Percentiles rank a stretch among this genome's conserved stretches.
Evolutionary conservation across 2,888 invertebrate genomes (phyloP).

Genomic region (Parasteatoda lunata): DNA sequence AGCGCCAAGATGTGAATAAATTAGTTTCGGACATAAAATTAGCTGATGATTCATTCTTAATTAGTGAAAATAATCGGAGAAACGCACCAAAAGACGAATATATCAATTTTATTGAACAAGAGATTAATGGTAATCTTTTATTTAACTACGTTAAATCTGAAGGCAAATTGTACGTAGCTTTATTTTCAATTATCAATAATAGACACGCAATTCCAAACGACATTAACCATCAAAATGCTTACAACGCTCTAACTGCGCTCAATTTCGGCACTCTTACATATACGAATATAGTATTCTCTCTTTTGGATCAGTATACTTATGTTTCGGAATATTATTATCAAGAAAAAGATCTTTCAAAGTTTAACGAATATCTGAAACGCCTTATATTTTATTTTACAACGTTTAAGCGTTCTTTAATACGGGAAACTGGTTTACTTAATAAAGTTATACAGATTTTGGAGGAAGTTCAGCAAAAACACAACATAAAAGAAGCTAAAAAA

Average conservation of each 20-base stretch:
- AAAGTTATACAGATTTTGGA: not conserved
- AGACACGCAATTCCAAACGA: not conserved
- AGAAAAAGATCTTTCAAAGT: not conserved
- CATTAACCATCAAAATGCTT: not conserved
- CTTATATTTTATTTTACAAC: not conserved
- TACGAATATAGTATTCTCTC: not conserved
- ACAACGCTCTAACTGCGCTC: not conserved
- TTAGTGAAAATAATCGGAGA: too few relatives aligned
- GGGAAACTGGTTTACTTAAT: not conserved
- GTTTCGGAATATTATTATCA: not conserved
- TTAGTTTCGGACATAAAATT: too few relatives aligned
- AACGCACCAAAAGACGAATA: too few relatives aligned
- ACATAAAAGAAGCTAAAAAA: not conserved
- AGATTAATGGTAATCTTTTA: too few relatives aligned
- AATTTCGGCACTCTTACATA: not conserved
- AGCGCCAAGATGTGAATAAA: too few relatives aligned
- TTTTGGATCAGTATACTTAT: not conserved
- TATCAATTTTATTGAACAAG: too few relatives aligned
- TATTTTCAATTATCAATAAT: not conserved
- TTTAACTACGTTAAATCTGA: too few relatives aligned
- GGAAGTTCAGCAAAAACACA: not conserved
- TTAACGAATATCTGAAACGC: not conserved
- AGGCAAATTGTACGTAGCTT: not conserved
- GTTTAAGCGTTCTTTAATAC: not conserved
- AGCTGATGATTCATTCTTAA: too few relatives aligned